Conservation (phyloP, 2,888 invertebrate species). For the Drosophila helvetica region DNA sequence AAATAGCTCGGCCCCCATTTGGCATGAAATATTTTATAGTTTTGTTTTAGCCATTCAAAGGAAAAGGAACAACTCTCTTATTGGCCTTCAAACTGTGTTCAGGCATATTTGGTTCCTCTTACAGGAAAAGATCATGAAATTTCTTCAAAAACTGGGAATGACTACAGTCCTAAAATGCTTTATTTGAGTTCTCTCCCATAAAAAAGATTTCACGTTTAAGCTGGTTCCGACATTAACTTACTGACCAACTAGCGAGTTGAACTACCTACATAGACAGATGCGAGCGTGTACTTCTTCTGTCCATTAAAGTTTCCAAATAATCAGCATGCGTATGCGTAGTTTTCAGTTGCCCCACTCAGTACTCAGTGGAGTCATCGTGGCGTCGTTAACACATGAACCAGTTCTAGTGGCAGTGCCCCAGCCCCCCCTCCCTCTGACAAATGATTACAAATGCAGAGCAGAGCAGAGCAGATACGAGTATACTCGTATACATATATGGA, state of each 20-base stretch:
- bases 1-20: too few species aligned
- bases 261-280: background rate
- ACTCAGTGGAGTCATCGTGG: background rate
- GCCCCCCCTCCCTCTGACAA: background rate
- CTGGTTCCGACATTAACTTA: background rate
- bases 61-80: too few species aligned
- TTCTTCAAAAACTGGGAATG: too few species aligned
- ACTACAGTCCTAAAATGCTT: background rate
- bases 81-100: too few species aligned
- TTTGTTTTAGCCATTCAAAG: too few species aligned
- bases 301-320: slow-evolving; percentile 5
- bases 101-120: too few species aligned
- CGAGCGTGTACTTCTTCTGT: background rate
- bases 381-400: background rate
- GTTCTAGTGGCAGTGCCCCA: slow-evolving; percentile 4
- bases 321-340: background rate
- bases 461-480: background rate
- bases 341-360: background rate
- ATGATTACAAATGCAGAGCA: background rate
- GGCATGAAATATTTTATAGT: too few species aligned
- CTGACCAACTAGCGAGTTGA: background rate
- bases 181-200: background rate
- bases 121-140: too few species aligned
- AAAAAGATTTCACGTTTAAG: background rate
- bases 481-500: background rate